Base-by-base conservation (phyloP, 2,113 vertebrate genomes). In the Brachypteracias leptosomus region DNA sequence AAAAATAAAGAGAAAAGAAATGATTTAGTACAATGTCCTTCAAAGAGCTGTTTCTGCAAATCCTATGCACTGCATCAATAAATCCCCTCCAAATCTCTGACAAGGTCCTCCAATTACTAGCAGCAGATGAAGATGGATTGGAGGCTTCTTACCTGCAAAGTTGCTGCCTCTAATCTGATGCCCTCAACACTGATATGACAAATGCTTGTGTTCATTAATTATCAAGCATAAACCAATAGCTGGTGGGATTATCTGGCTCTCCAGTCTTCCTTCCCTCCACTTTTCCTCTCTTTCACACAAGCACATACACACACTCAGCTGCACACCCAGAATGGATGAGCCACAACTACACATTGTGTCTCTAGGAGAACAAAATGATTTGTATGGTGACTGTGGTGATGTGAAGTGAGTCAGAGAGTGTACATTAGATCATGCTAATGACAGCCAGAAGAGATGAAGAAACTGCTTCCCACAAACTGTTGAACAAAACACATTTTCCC, bases 41-140 rank as follows among this genome's bases (percentile, higher is more conserved):
- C 97, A 97, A 96, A 97, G 96, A 97, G 89, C 89, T 85, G 47
- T 89, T 97, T 95, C 97, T 97, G 97, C 97, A 98, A 97, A 98
- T 98, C 94, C 95, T 89, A 59, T 31, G 90, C 83, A 96, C 93
- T 10, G 28, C 77, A 88, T 91, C 96, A 94, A 96, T 93, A 97
- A 97, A 97, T 97, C 93, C 96, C 90, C 74, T 84, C 82, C 58
- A 57, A 92, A 95, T 90, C 95, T 81, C 76, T 85, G 93, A 96
- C 95, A 96, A 88, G 97, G 95, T 85, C 93, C 93, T 95, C 78
- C 97, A 97, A 97, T 98, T 97, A 97, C 96, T 68, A 91, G 83
- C 87, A 73, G 62, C 74, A 66, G 94, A 97, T 95, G 96, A 97
- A 97, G 98, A 98, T 72, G 68, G 93, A 98, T 98, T 95, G 94